These are phyloP conservation scores for Drosophila neotestacea DNA, from an alignment of 2,888 invertebrate genomes.

Conservation along the genomic window DNA sequence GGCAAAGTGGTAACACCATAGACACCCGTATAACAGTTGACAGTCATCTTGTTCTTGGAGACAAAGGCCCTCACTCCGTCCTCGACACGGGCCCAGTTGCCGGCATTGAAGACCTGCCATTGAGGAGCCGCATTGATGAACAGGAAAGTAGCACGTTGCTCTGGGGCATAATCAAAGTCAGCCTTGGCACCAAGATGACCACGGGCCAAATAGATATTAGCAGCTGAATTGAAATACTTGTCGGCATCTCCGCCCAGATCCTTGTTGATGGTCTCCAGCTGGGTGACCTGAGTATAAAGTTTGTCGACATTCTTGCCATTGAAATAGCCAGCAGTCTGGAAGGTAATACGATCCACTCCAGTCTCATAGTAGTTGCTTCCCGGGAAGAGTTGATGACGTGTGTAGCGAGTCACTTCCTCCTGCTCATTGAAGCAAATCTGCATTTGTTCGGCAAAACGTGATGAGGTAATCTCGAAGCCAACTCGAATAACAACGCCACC, in stretches of 20 bases:
- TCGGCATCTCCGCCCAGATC: constrained; percentile 79
- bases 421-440: constrained; percentile 85
- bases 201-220: constrained; percentile 83
- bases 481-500: constrained; percentile 82
- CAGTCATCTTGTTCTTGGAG: constrained; percentile 76
- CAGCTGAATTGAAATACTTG: constrained; percentile 68
- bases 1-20: constrained; percentile 86
- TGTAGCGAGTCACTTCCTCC: constrained; percentile 84
- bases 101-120: constrained; percentile 87
- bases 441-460: constrained; percentile 83
- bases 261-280: constrained; percentile 81
- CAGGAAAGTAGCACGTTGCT: constrained; percentile 87
- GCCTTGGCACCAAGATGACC: constrained; percentile 87
- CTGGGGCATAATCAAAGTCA: constrained; percentile 86
- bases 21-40: constrained; percentile 87
- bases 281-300: constrained; percentile 83
- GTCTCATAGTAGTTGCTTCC: constrained; percentile 85
- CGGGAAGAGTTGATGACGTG: constrained; percentile 83
- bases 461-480: constrained; percentile 82
- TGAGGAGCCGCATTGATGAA: constrained; percentile 87
- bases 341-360: constrained; percentile 83
- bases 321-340: constrained; percentile 83
- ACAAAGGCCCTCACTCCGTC: constrained; percentile 83
- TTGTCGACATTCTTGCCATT: constrained; percentile 81
- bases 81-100: constrained; percentile 87